These are phyloP conservation scores for Tinea semifulvella DNA, from an alignment of 2,888 invertebrate genomes.

Conservation along the genomic window DNA sequence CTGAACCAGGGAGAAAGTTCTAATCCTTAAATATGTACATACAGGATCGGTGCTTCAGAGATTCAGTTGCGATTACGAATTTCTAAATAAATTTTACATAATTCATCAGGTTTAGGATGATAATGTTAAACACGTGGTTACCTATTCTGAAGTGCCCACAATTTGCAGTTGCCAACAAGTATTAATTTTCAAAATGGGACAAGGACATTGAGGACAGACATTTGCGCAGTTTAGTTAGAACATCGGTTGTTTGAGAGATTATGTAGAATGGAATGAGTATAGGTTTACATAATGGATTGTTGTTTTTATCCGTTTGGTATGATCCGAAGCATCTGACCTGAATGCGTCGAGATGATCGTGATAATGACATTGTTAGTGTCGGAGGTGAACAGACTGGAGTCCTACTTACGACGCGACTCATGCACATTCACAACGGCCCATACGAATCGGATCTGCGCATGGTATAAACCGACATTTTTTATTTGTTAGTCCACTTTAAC, in stretches of 20 bases:
- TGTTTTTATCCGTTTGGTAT: neutral
- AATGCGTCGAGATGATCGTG: conserved; percentile 6
- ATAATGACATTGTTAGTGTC: conserved; percentile 11
- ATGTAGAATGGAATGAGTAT: too few species aligned
- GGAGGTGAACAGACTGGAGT: conserved; percentile 6
- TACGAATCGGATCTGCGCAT: neutral
- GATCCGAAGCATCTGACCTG: conserved; percentile 1
- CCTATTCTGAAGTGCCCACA: neutral
- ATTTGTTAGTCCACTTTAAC: neutral
- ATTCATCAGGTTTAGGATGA: neutral
- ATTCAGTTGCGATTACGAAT: conserved; percentile 4
- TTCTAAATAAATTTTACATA: neutral
- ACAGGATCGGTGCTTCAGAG: neutral
- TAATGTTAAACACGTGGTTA: neutral
- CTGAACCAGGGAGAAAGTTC: conserved; percentile 11
- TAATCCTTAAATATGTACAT: conserved; percentile 9
- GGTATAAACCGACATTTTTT: conserved; percentile 2
- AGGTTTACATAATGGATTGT: too few species aligned
- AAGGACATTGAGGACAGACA: too few species aligned
- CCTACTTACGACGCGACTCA: neutral
- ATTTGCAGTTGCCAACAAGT: neutral
- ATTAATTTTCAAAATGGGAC: too few species aligned
- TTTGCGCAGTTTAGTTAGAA: too few species aligned
- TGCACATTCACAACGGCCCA: conserved; percentile 5
- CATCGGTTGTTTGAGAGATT: too few species aligned